These are phyloP conservation scores for Mesembrinibis cayennensis DNA, from an alignment of 2,113 vertebrate genomes.

Conservation along the genomic window DNA sequence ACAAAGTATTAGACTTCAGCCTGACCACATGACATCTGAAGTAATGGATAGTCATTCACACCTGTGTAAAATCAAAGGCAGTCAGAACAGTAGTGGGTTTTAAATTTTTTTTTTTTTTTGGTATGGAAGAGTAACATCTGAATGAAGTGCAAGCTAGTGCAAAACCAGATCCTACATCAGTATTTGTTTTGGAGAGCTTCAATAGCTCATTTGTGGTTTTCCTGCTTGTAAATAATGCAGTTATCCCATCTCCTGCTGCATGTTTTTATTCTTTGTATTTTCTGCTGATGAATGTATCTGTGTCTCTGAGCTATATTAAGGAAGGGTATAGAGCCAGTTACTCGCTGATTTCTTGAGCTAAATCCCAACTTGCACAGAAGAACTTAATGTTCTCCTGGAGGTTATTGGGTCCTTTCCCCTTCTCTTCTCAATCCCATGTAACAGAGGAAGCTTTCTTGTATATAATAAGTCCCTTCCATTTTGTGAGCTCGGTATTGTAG, in stretches of 20 bases:
- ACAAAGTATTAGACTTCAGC: not conserved
- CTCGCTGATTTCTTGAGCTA: not conserved
- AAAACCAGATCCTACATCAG: not conserved
- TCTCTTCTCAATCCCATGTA: not conserved
- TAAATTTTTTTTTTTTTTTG: not conserved
- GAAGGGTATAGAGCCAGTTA: not conserved
- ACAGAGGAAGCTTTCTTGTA: not conserved
- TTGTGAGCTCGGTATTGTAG: not conserved
- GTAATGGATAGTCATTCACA: not conserved
- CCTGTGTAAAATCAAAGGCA: not conserved
- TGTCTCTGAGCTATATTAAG: not conserved
- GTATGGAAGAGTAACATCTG: not conserved
- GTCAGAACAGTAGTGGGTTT: not conserved
- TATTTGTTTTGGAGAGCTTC: slow-evolving; percentile 48
- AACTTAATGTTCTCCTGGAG: not conserved
- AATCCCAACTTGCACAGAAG: not conserved
- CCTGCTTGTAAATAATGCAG: slow-evolving; percentile 39
- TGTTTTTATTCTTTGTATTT: not conserved
- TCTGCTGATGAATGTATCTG: not conserved
- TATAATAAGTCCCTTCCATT: not conserved
- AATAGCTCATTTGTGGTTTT: slow-evolving; percentile 36
- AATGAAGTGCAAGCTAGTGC: not conserved
- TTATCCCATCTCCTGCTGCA: not conserved
- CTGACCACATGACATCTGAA: not conserved
- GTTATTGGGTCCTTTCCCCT: not conserved